Conservation (phyloP, 2,888 invertebrate species). For the Tortrix viridana region DNA sequence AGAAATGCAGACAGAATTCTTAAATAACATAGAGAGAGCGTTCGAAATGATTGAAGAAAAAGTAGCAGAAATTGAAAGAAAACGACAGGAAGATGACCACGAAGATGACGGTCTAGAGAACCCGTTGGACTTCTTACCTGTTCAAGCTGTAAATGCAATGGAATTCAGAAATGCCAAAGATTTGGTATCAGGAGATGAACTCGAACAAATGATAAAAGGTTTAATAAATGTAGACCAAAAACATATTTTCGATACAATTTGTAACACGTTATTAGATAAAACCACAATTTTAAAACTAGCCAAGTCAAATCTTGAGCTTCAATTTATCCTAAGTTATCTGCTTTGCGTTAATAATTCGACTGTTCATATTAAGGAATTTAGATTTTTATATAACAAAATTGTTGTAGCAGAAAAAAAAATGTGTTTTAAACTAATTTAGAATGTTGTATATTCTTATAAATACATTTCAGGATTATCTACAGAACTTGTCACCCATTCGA, state of each 20-base stretch:
- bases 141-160: slow-evolving; percentile 16
- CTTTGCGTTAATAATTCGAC: no score
- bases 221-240: slow-evolving; percentile 47
- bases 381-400: no score
- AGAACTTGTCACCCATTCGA: no score
- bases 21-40: slow-evolving; percentile 13
- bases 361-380: no score
- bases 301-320: no score
- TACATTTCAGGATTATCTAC: no score
- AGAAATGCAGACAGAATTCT: slow-evolving; percentile 10
- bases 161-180: slow-evolving; percentile 3
- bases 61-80: slow-evolving; percentile 13
- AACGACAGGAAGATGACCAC: slow-evolving; percentile 8
- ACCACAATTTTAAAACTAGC: no score
- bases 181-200: slow-evolving; percentile 4
- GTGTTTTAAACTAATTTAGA: no score
- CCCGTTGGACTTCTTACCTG: slow-evolving; percentile 10
- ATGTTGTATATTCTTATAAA: no score
- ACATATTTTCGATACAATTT: slow-evolving; percentile 43
- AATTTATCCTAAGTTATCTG: no score
- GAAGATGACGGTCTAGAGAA: slow-evolving; percentile 7
- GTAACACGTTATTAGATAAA: slow-evolving; percentile 20
- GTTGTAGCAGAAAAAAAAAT: no score
- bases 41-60: slow-evolving; percentile 11
- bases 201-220: slow-evolving; percentile 36